Evolutionary conservation across 2,888 invertebrate species (phyloP).

Genomic region (Drosophila mettleri): DNA sequence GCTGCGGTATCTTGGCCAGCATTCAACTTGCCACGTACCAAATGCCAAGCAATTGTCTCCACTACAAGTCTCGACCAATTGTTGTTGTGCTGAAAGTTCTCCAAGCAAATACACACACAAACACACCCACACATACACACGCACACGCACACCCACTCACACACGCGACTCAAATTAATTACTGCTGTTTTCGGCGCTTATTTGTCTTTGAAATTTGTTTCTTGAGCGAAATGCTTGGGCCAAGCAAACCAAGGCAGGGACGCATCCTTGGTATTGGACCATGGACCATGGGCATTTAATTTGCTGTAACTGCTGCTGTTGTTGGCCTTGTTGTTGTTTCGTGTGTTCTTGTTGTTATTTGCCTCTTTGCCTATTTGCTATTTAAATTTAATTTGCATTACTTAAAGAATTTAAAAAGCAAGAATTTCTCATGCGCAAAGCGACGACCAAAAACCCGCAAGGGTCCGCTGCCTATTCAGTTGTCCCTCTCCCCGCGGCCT

Average conservation of each 20-base stretch:
- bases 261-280: constrained; percentile 23
- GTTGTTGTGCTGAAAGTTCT: constrained; percentile 48
- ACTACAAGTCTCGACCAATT: constrained; percentile 44
- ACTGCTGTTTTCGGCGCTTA: constrained; percentile 80
- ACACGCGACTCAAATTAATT: constrained; percentile 77
- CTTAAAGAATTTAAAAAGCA: constrained; percentile 79
- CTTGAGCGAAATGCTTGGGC: constrained; percentile 48
- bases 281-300: constrained; percentile 55
- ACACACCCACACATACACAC: constrained; percentile 14
- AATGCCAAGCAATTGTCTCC: constrained; percentile 66
- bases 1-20: constrained; percentile 56
- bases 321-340: constrained; percentile 16
- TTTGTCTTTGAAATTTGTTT: constrained; percentile 82
- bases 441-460: constrained; percentile 40
- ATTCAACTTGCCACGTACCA: constrained; percentile 61
- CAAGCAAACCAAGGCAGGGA: constrained; percentile 1
- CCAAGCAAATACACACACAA: constrained; percentile 37
- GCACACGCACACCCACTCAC: constrained; percentile 37
- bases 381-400: constrained; percentile 82
- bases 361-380: constrained; percentile 75
- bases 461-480: constrained; percentile 36
- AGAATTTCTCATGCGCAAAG: constrained; percentile 73
- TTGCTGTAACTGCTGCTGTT: constrained; percentile 33
- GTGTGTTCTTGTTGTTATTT: constrained; percentile 51
- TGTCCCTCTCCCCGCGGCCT: neutral